A percentile compares a stretch with the other conserved stretches of the same genome.
These are phyloP conservation scores for Ibidorhyncha struthersii DNA, from an alignment of 2,113 vertebrate genomes.

Conservation along the genomic window DNA sequence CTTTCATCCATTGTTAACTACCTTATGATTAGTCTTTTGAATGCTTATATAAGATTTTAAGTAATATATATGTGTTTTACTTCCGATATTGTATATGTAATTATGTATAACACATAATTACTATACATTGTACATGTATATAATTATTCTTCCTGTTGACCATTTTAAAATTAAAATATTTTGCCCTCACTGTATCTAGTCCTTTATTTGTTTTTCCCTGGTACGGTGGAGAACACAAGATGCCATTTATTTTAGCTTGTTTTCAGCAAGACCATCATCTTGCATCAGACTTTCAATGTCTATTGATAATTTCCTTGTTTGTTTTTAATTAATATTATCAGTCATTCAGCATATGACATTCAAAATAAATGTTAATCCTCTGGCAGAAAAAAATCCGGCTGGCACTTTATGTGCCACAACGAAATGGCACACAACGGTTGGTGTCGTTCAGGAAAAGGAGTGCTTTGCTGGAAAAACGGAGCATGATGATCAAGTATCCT, in stretches of 20 bases:
- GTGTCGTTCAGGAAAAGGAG: not conserved
- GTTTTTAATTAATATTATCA: slow-evolving; percentile 56
- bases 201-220: not conserved
- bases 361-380: slow-evolving; percentile 54
- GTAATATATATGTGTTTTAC: not conserved
- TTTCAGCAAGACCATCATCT: not conserved
- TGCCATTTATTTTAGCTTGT: not conserved
- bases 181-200: not conserved
- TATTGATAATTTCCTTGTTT: slow-evolving; percentile 25
- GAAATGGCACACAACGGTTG: not conserved
- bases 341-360: not conserved
- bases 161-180: not conserved
- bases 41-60: not conserved
- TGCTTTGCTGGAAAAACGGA: not conserved
- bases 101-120: not conserved
- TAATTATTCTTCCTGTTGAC: not conserved
- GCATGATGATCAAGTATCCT: not conserved
- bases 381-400: not conserved
- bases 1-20: not conserved
- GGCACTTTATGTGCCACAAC: not conserved
- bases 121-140: not conserved
- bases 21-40: not conserved
- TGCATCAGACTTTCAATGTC: not conserved
- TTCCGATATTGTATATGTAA: not conserved
- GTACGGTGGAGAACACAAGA: fast-evolving